Conservation (phyloP, 2,797 vertebrate genomes). For the Gambelia wislizenii region DNA sequence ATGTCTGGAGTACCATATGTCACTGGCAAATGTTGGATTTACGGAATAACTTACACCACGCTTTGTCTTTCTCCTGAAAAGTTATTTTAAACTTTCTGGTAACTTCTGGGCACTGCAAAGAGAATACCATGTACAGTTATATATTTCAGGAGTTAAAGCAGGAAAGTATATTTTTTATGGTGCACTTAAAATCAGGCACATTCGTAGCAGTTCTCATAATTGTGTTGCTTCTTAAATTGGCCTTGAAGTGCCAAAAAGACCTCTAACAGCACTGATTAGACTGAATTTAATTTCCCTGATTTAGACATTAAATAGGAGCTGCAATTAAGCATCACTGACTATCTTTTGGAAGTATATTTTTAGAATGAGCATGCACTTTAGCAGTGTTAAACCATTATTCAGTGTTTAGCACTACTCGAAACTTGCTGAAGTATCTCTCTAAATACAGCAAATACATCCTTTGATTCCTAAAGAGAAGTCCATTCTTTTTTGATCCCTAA, state of each 20-base stretch:
- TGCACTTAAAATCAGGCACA: conserved; percentile 61
- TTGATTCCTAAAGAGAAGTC: conserved; percentile 40
- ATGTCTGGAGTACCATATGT: background rate
- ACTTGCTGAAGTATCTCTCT: conserved; percentile 36
- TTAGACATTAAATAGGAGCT: conserved; percentile 67
- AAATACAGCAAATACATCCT: conserved; percentile 30
- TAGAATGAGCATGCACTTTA: conserved; percentile 50
- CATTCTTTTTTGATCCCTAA: conserved; percentile 11
- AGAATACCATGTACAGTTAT: background rate
- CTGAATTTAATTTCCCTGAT: conserved; percentile 71
- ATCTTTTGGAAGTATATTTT: conserved; percentile 71
- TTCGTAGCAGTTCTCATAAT: conserved; percentile 60
- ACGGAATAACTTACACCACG: background rate
- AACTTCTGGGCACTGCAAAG: background rate
- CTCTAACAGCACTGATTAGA: conserved; percentile 69
- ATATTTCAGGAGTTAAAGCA: conserved; percentile 45
- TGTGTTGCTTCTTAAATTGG: conserved; percentile 61
- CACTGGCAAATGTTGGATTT: background rate
- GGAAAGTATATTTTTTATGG: conserved; percentile 44
- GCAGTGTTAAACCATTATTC: conserved; percentile 45
- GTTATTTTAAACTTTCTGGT: background rate
- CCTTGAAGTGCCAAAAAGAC: conserved; percentile 59
- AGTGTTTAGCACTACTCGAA: conserved; percentile 38
- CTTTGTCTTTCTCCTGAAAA: background rate
- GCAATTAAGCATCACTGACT: conserved; percentile 66